phyloP scores from a whole-genome alignment of 2,888 invertebrate genomes.

The Chromoteleia sp. region DNA sequence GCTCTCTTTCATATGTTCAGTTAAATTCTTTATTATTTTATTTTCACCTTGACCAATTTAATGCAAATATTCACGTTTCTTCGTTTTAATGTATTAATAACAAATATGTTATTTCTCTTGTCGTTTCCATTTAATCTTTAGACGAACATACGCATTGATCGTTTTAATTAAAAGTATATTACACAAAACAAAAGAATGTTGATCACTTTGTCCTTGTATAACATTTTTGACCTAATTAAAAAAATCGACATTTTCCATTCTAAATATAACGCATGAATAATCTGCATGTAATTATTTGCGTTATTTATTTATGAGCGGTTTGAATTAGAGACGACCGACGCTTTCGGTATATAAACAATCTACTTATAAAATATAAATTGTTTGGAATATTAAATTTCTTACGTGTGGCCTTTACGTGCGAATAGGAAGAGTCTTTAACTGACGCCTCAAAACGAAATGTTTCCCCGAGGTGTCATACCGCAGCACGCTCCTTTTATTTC shows the following conservation, averaged over 20 bases:
- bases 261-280: constrained; percentile 25
- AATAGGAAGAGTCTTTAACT: constrained; percentile 9
- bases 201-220: not conserved
- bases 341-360: constrained; percentile 4
- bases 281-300: constrained; percentile 15
- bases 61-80: too few relatives aligned
- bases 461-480: constrained; percentile 3
- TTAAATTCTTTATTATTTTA: too few relatives aligned
- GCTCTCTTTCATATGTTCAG: too few relatives aligned
- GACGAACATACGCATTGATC: too few relatives aligned
- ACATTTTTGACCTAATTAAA: constrained; percentile 13
- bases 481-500: constrained; percentile 11
- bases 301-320: constrained; percentile 26
- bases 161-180: too few relatives aligned
- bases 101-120: too few relatives aligned
- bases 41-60: too few relatives aligned
- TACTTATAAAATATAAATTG: constrained; percentile 3
- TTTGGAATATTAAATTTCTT: constrained; percentile 26
- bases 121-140: too few relatives aligned
- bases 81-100: too few relatives aligned
- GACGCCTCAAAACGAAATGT: not conserved
- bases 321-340: not conserved
- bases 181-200: too few relatives aligned
- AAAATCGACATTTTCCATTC: constrained; percentile 8
- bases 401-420: constrained; percentile 7